Percentiles rank a stretch among this genome's conserved stretches.
Evolutionary conservation across 2,888 invertebrate species (phyloP).

Genomic region (Trichopoda pennipes): DNA sequence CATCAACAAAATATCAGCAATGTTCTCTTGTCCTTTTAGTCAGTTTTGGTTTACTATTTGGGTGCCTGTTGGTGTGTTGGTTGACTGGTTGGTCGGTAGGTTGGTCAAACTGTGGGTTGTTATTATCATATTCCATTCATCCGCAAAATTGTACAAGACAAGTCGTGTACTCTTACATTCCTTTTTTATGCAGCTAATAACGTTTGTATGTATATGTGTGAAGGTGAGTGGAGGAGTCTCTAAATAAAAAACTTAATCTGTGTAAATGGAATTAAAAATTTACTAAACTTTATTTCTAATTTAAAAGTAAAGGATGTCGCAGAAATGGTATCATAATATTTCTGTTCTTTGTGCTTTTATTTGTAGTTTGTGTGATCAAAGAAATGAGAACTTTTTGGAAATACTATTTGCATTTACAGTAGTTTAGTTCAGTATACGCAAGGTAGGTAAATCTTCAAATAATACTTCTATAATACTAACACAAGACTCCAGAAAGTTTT

Average conservation of each 20-base stretch:
- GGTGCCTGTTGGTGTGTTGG: slow-evolving; percentile 29
- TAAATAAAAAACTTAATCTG: not conserved
- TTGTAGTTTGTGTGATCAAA: too few species aligned
- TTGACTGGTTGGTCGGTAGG: slow-evolving; percentile 30
- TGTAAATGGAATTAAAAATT: not conserved
- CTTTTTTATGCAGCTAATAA: not conserved
- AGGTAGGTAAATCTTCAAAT: too few species aligned
- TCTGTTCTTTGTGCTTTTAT: too few species aligned
- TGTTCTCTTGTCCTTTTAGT: slow-evolving; percentile 28
- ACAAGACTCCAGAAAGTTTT: too few species aligned
- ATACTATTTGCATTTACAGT: too few species aligned
- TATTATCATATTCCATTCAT: slow-evolving; percentile 69
- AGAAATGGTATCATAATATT: too few species aligned
- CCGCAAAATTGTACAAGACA: slow-evolving; percentile 68
- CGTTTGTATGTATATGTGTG: too few species aligned
- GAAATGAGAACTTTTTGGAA: too few species aligned
- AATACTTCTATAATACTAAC: too few species aligned
- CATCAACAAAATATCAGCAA: slow-evolving; percentile 65
- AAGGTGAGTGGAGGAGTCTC: slow-evolving; percentile 5
- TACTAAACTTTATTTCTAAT: not conserved
- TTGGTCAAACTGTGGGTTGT: slow-evolving; percentile 57
- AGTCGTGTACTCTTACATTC: slow-evolving; percentile 54
- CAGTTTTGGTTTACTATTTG: slow-evolving; percentile 12
- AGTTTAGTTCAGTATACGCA: too few species aligned
- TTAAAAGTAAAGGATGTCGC: too few species aligned